Conservation (phyloP, 2,888 invertebrate species). For the Hydroisotoma schaefferi region DNA sequence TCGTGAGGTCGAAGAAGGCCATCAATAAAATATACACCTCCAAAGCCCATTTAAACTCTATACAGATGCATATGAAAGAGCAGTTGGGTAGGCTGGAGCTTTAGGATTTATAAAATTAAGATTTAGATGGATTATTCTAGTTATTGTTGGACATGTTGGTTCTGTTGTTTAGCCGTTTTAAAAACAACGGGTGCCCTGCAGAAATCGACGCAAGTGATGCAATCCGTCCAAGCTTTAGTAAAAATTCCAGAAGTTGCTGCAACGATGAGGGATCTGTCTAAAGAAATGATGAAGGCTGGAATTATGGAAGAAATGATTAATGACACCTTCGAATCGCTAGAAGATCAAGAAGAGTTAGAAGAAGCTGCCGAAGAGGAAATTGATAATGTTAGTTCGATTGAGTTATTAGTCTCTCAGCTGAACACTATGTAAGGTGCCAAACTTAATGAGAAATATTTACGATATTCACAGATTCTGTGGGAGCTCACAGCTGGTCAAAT, state of each 20-base stretch:
- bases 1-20: conserved; percentile 81
- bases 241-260: conserved; percentile 88
- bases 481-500: conserved; percentile 86
- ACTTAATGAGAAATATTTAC: not conserved
- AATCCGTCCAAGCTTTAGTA: conserved; percentile 89
- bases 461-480: conserved; percentile 65
- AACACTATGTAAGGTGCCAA: not conserved
- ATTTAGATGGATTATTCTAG: conserved; percentile 3
- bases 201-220: conserved; percentile 98
- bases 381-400: conserved; percentile 65
- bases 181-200: conserved; percentile 87
- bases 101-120: not conserved
- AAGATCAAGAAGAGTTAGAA: conserved; percentile 92
- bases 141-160: conserved; percentile 1
- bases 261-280: conserved; percentile 95
- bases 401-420: not conserved
- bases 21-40: conserved; percentile 88
- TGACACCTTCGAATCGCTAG: conserved; percentile 86
- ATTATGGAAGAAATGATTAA: conserved; percentile 99
- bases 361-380: conserved; percentile 92
- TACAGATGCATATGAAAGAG: conserved; percentile 96
- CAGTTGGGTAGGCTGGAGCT: conserved; percentile 69
- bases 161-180: conserved; percentile 68
- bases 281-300: conserved; percentile 98
- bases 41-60: conserved; percentile 95